Percentiles rank a stretch among this genome's conserved stretches.
Evolutionary conservation across 2,888 invertebrate species (phyloP).

Genomic region (Melieria picta): DNA sequence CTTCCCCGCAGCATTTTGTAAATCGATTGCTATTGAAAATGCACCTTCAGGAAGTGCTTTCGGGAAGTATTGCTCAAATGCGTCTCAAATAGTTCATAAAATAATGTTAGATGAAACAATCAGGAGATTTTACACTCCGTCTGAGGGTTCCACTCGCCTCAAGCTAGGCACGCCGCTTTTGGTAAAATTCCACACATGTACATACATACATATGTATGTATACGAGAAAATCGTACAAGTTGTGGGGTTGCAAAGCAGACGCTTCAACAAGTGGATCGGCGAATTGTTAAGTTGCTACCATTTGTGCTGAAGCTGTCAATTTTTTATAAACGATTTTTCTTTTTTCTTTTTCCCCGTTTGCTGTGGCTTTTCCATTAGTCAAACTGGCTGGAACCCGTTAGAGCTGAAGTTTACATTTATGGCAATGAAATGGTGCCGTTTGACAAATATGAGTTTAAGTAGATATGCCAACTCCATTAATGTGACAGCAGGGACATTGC

Average conservation of each 20-base stretch:
- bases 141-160: too few relatives aligned
- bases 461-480: conserved; percentile 11
- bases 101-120: too few relatives aligned
- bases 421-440: conserved; percentile 12
- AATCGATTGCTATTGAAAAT: too few relatives aligned
- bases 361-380: not conserved
- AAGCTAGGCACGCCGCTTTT: not conserved
- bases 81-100: too few relatives aligned
- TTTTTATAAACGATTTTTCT: conserved; percentile 28
- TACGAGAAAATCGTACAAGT: not conserved
- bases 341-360: not conserved
- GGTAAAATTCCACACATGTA: not conserved
- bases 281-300: not conserved
- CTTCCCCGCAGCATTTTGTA: too few relatives aligned
- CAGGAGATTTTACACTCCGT: too few relatives aligned
- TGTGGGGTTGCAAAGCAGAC: not conserved
- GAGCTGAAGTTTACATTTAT: conserved; percentile 14
- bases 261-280: not conserved
- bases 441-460: conserved; percentile 29
- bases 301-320: not conserved
- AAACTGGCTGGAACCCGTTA: not conserved
- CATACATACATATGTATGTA: not conserved
- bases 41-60: too few relatives aligned
- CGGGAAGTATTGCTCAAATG: too few relatives aligned
- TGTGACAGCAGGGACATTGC: not conserved